Percentiles rank a stretch among this genome's conserved stretches.
Evolutionary conservation across 2,888 invertebrate species (phyloP).

Genomic region (Hipparchia sbordonii): DNA sequence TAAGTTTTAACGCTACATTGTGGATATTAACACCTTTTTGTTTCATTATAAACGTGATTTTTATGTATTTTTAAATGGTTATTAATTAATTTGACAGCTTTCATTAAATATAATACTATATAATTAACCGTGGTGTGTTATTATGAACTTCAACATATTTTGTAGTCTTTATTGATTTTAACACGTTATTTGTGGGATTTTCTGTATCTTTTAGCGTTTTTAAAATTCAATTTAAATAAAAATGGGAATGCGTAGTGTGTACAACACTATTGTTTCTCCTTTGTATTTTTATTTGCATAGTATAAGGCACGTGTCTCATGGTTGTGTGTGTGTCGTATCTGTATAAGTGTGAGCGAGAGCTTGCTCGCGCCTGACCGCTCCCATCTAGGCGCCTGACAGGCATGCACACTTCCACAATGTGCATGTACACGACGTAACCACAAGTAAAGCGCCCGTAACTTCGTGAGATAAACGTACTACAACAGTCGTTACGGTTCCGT

Average conservation of each 20-base stretch:
- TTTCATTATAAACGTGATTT: background rate
- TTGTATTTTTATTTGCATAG: background rate
- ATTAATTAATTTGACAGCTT: conserved; percentile 17
- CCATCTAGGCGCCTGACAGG: too few species aligned
- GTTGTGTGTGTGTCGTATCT: too few species aligned
- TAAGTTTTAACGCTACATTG: background rate
- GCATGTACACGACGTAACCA: too few species aligned
- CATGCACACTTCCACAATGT: too few species aligned
- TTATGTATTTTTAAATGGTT: conserved; percentile 19
- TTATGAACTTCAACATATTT: background rate
- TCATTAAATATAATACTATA: conserved; percentile 7
- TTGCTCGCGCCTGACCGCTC: too few species aligned
- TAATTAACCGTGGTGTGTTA: background rate
- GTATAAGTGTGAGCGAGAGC: too few species aligned
- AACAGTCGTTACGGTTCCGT: too few species aligned
- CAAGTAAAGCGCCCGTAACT: too few species aligned
- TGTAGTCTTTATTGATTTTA: background rate
- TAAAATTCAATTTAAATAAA: too few species aligned
- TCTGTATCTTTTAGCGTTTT: background rate
- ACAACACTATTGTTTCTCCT: background rate
- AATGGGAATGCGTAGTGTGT: too few species aligned
- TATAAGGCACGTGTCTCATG: too few species aligned
- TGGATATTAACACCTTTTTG: conserved; percentile 10
- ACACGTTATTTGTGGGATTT: background rate
- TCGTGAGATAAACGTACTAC: too few species aligned